Evolutionary conservation across 2,797 vertebrate species (phyloP).

Genomic region (Helicolenus hilgendorfi): DNA sequence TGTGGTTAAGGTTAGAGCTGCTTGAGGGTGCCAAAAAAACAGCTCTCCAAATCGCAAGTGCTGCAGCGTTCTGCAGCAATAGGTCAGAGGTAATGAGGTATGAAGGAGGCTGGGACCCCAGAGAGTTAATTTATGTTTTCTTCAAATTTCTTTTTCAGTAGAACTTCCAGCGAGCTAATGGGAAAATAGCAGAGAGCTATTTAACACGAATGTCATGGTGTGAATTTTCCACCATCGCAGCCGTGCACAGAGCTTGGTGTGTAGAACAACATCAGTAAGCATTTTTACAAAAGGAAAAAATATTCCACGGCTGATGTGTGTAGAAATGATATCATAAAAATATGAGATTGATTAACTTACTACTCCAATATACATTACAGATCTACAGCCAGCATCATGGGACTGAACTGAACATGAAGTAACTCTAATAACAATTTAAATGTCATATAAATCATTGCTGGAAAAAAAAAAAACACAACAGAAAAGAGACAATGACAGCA

Average conservation of each 20-base stretch:
- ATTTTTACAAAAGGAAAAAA: not conserved
- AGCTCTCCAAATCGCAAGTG: not conserved
- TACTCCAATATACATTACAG: not conserved
- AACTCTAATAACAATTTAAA: not conserved
- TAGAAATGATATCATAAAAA: not conserved
- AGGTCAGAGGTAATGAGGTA: conserved; percentile 24
- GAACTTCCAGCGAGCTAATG: conserved; percentile 9
- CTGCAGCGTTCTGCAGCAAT: not conserved
- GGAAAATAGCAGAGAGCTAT: not conserved
- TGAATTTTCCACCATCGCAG: conserved; percentile 3
- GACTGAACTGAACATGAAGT: not conserved
- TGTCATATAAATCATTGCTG: not conserved
- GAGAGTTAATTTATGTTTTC: conserved; percentile 14
- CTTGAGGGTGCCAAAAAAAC: not conserved
- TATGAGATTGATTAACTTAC: not conserved
- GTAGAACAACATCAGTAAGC: not conserved
- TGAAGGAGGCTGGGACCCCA: conserved; percentile 21
- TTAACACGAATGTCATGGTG: not conserved
- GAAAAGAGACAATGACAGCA: not conserved
- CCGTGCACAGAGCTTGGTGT: not conserved
- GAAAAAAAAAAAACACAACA: not conserved
- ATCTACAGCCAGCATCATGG: not conserved
- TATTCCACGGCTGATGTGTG: not conserved
- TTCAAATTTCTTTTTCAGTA: conserved; percentile 12
- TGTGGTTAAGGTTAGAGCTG: not conserved